Evolutionary conservation across 2,797 vertebrate species (phyloP).

Genomic region (Hypotaenidia philippensis): DNA sequence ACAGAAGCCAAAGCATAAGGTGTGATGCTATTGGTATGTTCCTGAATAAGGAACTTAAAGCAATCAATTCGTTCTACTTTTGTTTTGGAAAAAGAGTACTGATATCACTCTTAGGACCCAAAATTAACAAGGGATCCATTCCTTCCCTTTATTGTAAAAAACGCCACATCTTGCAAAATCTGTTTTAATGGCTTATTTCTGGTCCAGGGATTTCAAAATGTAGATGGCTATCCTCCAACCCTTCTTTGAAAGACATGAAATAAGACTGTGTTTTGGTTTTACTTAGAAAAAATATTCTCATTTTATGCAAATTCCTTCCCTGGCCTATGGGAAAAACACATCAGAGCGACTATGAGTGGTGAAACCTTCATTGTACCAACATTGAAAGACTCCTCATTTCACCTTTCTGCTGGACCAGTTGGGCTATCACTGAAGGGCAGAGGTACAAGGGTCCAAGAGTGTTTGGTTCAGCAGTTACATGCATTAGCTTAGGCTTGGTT

Average conservation of each 20-base stretch:
- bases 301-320: neutral
- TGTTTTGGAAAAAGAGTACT: neutral
- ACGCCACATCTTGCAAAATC: neutral
- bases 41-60: neutral
- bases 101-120: neutral
- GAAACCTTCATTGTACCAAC: neutral
- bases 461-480: neutral
- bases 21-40: slow-evolving; percentile 5
- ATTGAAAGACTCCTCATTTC: neutral
- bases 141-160: neutral
- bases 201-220: slow-evolving; percentile 50
- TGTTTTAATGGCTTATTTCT: slow-evolving; percentile 5
- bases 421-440: neutral
- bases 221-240: slow-evolving; percentile 14
- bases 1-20: neutral
- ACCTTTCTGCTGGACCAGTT: neutral
- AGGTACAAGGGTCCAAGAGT: neutral
- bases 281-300: neutral
- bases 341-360: neutral
- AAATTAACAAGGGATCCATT: neutral
- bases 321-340: neutral
- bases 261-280: neutral
- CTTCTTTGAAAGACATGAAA: slow-evolving; percentile 21
- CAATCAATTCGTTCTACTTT: neutral
- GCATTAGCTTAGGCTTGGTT: neutral